Evolutionary conservation across 1,140 invertebrate species (phyloP).

Genomic region (Sycophila sp.): DNA sequence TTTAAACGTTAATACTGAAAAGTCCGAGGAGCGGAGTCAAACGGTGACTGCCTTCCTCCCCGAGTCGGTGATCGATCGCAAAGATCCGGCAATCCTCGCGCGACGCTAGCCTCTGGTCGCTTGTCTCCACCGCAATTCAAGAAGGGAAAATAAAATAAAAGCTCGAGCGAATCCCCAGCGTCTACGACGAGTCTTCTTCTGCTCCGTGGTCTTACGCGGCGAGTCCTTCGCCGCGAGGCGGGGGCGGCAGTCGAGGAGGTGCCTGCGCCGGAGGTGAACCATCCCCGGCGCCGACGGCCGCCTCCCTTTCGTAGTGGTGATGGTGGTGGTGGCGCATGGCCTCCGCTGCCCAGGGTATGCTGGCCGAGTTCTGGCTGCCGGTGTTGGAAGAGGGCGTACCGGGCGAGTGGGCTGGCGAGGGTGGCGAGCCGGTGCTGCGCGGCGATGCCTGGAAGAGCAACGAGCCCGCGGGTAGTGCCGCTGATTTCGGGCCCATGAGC

Average conservation of each 20-base stretch:
- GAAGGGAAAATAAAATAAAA: background rate
- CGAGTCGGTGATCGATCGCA: too few species aligned
- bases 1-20: too few species aligned
- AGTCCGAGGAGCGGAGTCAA: too few species aligned
- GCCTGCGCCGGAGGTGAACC: conserved; percentile 53
- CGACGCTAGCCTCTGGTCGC: background rate
- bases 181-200: background rate
- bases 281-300: conserved; percentile 41
- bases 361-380: conserved; percentile 57
- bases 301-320: conserved; percentile 59
- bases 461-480: conserved; percentile 54
- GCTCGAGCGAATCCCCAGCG: background rate
- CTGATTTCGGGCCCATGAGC: conserved; percentile 46
- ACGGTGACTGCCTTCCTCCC: too few species aligned
- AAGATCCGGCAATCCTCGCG: too few species aligned
- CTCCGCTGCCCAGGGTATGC: conserved; percentile 45
- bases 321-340: conserved; percentile 58
- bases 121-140: too few species aligned
- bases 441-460: conserved; percentile 55
- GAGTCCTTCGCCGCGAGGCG: conserved; percentile 65
- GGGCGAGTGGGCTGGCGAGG: conserved; percentile 59
- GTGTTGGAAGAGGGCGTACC: conserved; percentile 56
- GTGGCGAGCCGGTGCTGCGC: conserved; percentile 27
- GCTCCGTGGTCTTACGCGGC: conserved; percentile 55
- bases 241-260: conserved; percentile 56